Percentiles rank a stretch among this genome's conserved stretches.
phyloP scores from a whole-genome alignment of 2,113 vertebrate species.

The Neodontobutis hainanensis region DNA sequence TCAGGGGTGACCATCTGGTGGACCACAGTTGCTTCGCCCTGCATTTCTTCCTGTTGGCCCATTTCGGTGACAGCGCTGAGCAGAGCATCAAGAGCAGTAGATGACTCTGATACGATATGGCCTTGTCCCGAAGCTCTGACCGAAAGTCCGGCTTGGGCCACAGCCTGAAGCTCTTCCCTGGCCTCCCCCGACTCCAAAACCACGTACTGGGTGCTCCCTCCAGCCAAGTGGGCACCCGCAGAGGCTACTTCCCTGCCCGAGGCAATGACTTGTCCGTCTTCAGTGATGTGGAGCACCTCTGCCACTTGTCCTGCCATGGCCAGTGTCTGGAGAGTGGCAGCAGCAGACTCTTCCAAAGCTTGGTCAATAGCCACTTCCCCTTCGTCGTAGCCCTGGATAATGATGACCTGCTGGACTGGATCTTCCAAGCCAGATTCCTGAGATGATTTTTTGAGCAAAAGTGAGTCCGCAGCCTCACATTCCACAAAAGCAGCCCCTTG shows the following conservation, averaged over 20 bases:
- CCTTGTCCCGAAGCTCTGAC: constrained; percentile 58
- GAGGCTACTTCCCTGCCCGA: constrained; percentile 74
- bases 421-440: constrained; percentile 68
- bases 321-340: constrained; percentile 92
- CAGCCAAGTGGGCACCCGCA: constrained; percentile 72
- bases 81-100: constrained; percentile 90
- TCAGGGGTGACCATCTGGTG: constrained; percentile 61
- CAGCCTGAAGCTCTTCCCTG: constrained; percentile 47
- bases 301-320: constrained; percentile 94
- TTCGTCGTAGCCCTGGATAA: constrained; percentile 90
- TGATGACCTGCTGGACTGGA: constrained; percentile 92
- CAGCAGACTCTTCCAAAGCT: constrained; percentile 91
- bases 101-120: constrained; percentile 73
- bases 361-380: constrained; percentile 85
- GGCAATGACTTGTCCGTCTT: constrained; percentile 91
- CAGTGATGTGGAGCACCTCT: constrained; percentile 93
- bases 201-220: constrained; percentile 87
- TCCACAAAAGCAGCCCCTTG: constrained; percentile 95
- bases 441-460: constrained; percentile 38
- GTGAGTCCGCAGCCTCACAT: constrained; percentile 79
- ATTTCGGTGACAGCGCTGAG: constrained; percentile 93
- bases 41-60: constrained; percentile 78
- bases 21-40: constrained; percentile 40
- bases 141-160: constrained; percentile 64
- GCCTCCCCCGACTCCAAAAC: constrained; percentile 84